These are phyloP conservation scores for Pterobdella sp. DNA, from an alignment of 2,888 invertebrate genomes.

Conservation along the genomic window DNA sequence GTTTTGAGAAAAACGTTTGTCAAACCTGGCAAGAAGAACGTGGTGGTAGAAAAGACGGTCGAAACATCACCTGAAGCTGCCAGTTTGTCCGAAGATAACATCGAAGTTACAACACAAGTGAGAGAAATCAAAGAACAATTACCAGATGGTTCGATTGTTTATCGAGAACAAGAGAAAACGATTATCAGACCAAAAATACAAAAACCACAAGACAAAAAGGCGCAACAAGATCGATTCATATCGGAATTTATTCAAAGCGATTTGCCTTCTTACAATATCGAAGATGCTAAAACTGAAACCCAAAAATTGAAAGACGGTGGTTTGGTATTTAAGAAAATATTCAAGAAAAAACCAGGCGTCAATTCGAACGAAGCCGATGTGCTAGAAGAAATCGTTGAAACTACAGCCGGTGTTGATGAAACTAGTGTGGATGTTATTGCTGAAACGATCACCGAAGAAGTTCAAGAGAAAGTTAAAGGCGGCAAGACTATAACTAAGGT, in stretches of 20 bases:
- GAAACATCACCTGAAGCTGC: neutral
- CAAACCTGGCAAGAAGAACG: neutral
- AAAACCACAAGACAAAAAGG: neutral
- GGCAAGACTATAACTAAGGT: neutral
- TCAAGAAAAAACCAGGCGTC: slow-evolving; percentile 8
- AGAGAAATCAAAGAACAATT: neutral
- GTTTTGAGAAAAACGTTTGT: neutral
- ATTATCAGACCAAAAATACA: neutral
- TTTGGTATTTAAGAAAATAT: neutral
- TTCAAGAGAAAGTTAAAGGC: neutral
- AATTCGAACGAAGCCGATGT: neutral
- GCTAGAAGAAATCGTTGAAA: slow-evolving; percentile 19
- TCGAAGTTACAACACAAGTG: neutral
- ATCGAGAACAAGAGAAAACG: neutral
- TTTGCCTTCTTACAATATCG: slow-evolving; percentile 13
- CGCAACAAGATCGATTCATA: slow-evolving; percentile 6
- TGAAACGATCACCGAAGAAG: neutral
- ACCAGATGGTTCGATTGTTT: neutral
- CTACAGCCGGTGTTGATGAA: slow-evolving; percentile 6
- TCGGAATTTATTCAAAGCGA: slow-evolving; percentile 7
- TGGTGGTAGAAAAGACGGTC: neutral
- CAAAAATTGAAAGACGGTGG: neutral
- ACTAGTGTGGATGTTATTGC: neutral
- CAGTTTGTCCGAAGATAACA: neutral
- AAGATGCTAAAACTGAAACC: neutral